phyloP scores from a whole-genome alignment of 2,113 vertebrate genomes.

The Hymenochirus boettgeri region DNA sequence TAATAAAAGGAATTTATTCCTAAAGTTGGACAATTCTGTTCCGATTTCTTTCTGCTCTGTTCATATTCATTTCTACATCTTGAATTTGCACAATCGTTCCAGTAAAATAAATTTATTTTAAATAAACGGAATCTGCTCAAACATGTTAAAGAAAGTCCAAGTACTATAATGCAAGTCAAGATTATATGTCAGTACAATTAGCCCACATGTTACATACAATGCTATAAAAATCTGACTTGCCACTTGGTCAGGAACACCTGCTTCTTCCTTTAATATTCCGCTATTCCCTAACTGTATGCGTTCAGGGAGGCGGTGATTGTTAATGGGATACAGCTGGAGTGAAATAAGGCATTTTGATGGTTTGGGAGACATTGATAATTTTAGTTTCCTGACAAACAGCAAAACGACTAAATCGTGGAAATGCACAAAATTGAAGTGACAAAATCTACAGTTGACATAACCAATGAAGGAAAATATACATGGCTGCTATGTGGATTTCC shows the following conservation, averaged over 20 bases:
- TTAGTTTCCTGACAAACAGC: neutral
- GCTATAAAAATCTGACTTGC: neutral
- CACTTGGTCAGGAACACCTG: neutral
- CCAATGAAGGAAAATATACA: neutral
- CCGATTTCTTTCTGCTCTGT: too few relatives aligned
- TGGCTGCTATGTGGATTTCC: neutral
- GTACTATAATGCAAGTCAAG: neutral
- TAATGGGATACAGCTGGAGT: neutral
- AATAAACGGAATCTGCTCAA: too few relatives aligned
- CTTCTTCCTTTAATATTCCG: neutral
- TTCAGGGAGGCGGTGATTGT: neutral
- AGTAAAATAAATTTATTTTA: too few relatives aligned
- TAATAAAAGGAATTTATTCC: too few relatives aligned
- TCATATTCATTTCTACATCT: too few relatives aligned
- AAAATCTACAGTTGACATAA: neutral
- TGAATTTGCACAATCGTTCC: too few relatives aligned
- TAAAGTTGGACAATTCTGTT: too few relatives aligned
- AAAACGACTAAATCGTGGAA: neutral
- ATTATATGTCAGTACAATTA: neutral
- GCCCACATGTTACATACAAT: neutral
- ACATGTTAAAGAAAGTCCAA: too few relatives aligned
- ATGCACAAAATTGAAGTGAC: neutral
- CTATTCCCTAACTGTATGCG: neutral
- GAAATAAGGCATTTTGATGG: neutral
- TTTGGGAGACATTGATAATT: neutral